phyloP scores from a whole-genome alignment of 2,797 vertebrate genomes.

The Silurus aristotelis region DNA sequence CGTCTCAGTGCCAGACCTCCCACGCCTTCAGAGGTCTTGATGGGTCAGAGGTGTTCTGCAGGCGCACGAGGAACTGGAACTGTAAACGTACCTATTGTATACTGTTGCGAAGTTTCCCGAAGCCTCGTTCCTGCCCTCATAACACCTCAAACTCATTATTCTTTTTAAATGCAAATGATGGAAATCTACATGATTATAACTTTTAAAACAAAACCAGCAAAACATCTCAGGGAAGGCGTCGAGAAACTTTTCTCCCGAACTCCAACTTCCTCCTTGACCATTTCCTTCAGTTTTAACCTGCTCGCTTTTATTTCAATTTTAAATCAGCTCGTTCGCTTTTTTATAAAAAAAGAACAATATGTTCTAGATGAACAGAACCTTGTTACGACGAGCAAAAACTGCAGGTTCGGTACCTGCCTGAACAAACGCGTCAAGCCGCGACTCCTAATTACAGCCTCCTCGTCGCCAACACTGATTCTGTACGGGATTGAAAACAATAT shows the following conservation, averaged over 20 bases:
- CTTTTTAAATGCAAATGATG: background rate
- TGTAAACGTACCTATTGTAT: too few relatives aligned
- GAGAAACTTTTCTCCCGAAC: background rate
- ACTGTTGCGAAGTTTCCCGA: too few relatives aligned
- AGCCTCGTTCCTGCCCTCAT: background rate
- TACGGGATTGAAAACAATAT: constrained; percentile 25
- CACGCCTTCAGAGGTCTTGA: too few relatives aligned
- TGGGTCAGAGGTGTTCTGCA: too few relatives aligned
- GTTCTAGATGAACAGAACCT: background rate
- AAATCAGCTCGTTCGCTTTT: background rate
- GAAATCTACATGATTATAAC: background rate
- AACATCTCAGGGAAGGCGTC: background rate
- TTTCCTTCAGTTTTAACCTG: background rate
- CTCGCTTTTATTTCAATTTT: background rate
- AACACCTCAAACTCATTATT: background rate
- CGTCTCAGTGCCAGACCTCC: too few relatives aligned
- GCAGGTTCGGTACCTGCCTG: background rate
- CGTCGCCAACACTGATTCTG: constrained; percentile 20
- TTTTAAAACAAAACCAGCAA: background rate
- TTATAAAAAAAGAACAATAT: background rate
- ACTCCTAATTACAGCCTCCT: constrained; percentile 41
- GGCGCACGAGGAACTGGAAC: too few relatives aligned
- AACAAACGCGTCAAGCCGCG: background rate
- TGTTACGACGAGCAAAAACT: background rate
- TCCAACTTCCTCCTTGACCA: background rate